These are phyloP conservation scores for Athalia cordata DNA, from an alignment of 2,888 invertebrate species.

Conservation along the genomic window DNA sequence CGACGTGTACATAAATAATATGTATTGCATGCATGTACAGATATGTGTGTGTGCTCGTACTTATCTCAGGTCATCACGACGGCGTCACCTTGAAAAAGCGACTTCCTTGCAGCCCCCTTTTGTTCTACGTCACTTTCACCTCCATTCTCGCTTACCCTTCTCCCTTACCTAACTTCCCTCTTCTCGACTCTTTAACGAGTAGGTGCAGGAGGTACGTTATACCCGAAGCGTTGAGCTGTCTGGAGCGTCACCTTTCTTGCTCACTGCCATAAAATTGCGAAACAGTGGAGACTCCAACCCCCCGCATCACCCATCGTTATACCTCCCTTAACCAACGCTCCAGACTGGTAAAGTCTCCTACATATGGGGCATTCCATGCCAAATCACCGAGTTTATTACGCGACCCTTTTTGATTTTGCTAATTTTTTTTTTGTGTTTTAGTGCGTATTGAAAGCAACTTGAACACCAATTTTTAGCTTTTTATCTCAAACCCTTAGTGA, in stretches of 20 bases:
- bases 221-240: slow-evolving; percentile 22
- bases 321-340: background rate
- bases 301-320: too few relatives aligned
- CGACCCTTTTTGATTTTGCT: too few relatives aligned
- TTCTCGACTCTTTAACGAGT: slow-evolving; percentile 25
- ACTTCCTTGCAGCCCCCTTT: background rate
- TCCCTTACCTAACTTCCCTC: too few relatives aligned
- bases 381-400: too few relatives aligned
- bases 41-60: background rate
- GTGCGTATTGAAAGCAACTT: too few relatives aligned
- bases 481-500: too few relatives aligned
- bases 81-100: slow-evolving; percentile 7
- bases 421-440: too few relatives aligned
- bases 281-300: slow-evolving; percentile 5
- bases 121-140: slow-evolving; percentile 19
- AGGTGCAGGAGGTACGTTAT: background rate
- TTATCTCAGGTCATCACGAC: background rate
- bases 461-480: too few relatives aligned
- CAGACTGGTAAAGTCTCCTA: background rate
- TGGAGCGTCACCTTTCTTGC: slow-evolving; percentile 9
- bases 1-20: too few relatives aligned
- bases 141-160: background rate
- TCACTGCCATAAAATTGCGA: slow-evolving; percentile 38
- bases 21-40: too few relatives aligned
- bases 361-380: too few relatives aligned